These are phyloP conservation scores for Caenorhabditis parvicauda DNA, from an alignment of 2,888 invertebrate species.

Conservation along the genomic window DNA sequence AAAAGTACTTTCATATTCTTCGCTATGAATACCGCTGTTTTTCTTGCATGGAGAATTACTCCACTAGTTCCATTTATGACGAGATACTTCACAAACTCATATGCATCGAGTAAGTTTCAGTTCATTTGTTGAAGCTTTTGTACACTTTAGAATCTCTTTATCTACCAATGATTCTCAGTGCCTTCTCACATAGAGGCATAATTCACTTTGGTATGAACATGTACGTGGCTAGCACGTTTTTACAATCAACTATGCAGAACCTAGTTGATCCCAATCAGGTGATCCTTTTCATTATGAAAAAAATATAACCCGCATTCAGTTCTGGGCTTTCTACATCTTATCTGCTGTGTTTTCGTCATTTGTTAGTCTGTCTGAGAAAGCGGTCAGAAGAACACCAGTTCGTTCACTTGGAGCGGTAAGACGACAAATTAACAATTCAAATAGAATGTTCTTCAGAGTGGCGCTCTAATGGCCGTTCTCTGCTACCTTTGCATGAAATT, in stretches of 20 bases:
- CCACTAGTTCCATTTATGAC: constrained; percentile 46
- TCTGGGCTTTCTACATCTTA: constrained; percentile 82
- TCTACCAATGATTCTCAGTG: constrained; percentile 86
- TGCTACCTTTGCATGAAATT: constrained; percentile 82
- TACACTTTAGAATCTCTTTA: constrained; percentile 72
- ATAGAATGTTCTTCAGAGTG: constrained; percentile 73
- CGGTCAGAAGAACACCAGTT: constrained; percentile 72
- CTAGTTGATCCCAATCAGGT: too few relatives aligned
- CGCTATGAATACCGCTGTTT: too few relatives aligned
- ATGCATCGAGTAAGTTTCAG: constrained; percentile 44
- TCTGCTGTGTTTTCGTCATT: constrained; percentile 76
- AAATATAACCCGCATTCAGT: too few relatives aligned
- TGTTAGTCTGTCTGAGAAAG: constrained; percentile 79
- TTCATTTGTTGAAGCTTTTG: constrained; percentile 1
- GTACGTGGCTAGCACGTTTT: constrained; percentile 89
- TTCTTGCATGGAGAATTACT: constrained; percentile 45
- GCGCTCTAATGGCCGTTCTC: constrained; percentile 87
- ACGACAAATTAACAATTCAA: constrained; percentile 45
- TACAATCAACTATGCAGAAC: constrained; percentile 63
- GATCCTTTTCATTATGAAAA: too few relatives aligned
- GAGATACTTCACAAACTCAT: constrained; percentile 57
- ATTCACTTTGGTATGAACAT: constrained; percentile 89
- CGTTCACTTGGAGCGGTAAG: constrained; percentile 89
- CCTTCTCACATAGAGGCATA: constrained; percentile 85
- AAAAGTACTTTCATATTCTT: too few relatives aligned